Base-by-base conservation (phyloP, 2,888 invertebrate species). In the Hermaeophaga mercurialis region DNA sequence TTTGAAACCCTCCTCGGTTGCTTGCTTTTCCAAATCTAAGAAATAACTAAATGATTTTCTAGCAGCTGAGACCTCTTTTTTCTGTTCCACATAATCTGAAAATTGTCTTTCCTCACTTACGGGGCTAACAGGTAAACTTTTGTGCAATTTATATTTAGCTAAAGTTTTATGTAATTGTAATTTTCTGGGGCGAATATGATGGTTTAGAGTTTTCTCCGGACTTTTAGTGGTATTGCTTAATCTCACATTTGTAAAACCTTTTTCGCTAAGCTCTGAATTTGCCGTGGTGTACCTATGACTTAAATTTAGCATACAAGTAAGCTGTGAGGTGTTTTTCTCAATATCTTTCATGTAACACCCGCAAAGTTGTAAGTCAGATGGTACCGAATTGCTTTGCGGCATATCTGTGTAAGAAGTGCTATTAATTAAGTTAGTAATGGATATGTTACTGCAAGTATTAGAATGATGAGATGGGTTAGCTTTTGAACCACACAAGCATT, bases 91-190 rank as follows among this genome's bases (percentile, higher is more conserved):
- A 60, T 72, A 78, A 66, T 79, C 79, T 0, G 75, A 69, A 62
- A 77, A 74, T 47, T 74, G 72, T 19, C 76, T 73, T 68, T 91
- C 90, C 70, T 91, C 91, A 48, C 87, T 89, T 0, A 91, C 90
- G 0, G 91, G 91, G 0, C 90, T 90, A 0, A 91, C 90, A 0
- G 91, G 91, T 64, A 91, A 85, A 3, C 90, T 90, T 68, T 90
- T 89, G 62, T 88, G 73, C 65, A 74, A 61, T 59, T 78, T 78
- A 61, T 74, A 77, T 64, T 77, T 73, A 52, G 70, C 65, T 69
- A 78, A 62, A 12, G 73, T 75, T 61, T 75, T 76, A 56, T 77
- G 75, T 34, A 78, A 48, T 56, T 74, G 69, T 33, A 78, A 65
- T 57, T 77, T 75, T 46, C 77, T 65, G 1, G 77, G 78, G 26